A percentile compares a stretch with the other conserved stretches of the same genome.
phyloP scores from a whole-genome alignment of 1,140 invertebrate genomes.

The Parapsyche elsis region DNA sequence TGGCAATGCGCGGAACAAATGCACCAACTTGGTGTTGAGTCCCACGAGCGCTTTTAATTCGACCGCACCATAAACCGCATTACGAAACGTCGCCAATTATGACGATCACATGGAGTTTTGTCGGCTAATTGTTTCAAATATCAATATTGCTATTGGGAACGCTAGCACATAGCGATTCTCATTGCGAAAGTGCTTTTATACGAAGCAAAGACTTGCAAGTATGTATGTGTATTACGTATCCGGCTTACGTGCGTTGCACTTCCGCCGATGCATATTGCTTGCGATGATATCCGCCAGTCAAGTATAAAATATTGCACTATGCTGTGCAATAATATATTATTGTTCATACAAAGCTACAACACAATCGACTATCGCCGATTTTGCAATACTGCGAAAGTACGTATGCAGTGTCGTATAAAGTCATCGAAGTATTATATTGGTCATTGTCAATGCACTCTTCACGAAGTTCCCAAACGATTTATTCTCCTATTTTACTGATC shows the following conservation, averaged over 20 bases:
- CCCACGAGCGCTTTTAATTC: not conserved
- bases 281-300: not conserved
- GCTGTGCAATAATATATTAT: not conserved
- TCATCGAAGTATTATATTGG: constrained; percentile 17
- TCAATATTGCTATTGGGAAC: too few species aligned
- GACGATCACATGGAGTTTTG: not conserved
- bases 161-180: too few species aligned
- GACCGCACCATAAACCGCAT: not conserved
- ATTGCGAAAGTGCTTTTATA: too few species aligned
- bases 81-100: not conserved
- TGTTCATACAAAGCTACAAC: not conserved
- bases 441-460: not conserved
- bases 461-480: too few species aligned
- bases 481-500: too few species aligned
- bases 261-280: not conserved
- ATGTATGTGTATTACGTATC: not conserved
- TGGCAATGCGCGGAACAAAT: too few species aligned
- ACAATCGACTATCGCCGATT: constrained; percentile 4
- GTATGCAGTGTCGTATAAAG: not conserved
- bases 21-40: too few species aligned
- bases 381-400: not conserved
- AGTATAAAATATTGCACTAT: not conserved
- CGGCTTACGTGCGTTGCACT: constrained; percentile 22
- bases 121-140: not conserved
- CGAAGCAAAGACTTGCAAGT: not conserved